phyloP scores from a whole-genome alignment of 1,140 invertebrate species.

The Orussus abietinus region DNA sequence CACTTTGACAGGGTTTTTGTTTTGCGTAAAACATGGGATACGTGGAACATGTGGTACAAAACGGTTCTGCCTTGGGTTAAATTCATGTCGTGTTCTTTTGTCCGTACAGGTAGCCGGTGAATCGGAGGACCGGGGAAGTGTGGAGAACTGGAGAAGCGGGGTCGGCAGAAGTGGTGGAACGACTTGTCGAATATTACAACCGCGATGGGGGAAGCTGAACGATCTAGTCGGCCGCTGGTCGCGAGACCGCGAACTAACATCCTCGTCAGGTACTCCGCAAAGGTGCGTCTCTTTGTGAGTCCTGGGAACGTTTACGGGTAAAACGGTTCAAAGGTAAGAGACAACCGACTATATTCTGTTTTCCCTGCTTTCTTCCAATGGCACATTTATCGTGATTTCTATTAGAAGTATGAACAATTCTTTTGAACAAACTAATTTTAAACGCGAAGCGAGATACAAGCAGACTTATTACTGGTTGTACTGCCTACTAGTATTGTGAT shows the following conservation, averaged over 20 bases:
- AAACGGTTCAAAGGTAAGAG: conserved; percentile 16
- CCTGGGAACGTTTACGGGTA: no score
- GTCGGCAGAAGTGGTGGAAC: conserved; percentile 38
- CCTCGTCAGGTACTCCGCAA: conserved; percentile 18
- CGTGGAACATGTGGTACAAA: no score
- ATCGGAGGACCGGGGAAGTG: conserved; percentile 6
- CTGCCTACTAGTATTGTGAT: no score
- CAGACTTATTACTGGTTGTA: no score
- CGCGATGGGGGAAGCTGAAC: conserved; percentile 47
- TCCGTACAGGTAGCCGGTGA: not conserved
- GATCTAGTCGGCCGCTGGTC: conserved; percentile 48
- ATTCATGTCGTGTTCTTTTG: not conserved
- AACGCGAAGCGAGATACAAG: no score
- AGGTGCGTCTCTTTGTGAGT: not conserved
- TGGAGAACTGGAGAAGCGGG: conserved; percentile 6
- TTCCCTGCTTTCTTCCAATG: no score
- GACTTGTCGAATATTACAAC: conserved; percentile 49
- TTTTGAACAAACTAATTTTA: no score
- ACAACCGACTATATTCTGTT: no score
- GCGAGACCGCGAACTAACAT: conserved; percentile 38
- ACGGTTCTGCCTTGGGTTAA: not conserved
- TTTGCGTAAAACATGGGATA: no score
- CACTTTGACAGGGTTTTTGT: not conserved
- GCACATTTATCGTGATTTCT: no score
- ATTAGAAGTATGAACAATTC: no score